phyloP scores from a whole-genome alignment of 2,113 vertebrate genomes.

The Regulus satrapa region DNA sequence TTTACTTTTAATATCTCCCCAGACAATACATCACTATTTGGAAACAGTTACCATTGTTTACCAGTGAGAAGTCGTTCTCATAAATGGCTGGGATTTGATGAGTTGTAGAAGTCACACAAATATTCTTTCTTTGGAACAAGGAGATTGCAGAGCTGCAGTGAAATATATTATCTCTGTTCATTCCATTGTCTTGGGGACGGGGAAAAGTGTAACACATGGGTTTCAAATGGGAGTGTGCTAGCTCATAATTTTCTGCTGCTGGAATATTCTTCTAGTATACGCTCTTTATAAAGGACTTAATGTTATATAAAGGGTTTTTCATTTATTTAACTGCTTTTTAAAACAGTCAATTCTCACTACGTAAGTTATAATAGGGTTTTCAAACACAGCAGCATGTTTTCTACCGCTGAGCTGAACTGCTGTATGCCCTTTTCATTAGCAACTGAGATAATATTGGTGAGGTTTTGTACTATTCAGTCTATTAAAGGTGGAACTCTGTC shows the following conservation, averaged over 20 bases:
- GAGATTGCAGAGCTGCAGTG: not conserved
- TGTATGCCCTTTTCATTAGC: not conserved
- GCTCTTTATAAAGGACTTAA: not conserved
- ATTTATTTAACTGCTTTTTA: not conserved
- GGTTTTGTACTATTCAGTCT: not conserved
- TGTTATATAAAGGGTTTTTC: not conserved
- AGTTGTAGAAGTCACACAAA: not conserved
- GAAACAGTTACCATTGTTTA: not conserved
- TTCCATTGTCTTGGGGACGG: not conserved
- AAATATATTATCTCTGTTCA: not conserved
- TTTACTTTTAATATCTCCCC: not conserved
- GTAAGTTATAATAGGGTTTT: not conserved
- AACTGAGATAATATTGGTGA: not conserved
- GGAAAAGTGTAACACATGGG: not conserved
- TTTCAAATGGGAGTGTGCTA: not conserved
- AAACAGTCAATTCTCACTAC: not conserved
- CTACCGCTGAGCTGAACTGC: not conserved
- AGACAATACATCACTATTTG: not conserved
- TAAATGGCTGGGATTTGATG: not conserved
- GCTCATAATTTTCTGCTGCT: not conserved
- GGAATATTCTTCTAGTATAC: not conserved
- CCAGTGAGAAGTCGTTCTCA: not conserved
- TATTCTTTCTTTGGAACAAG: not conserved
- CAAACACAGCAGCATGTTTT: not conserved
- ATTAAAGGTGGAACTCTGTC: not conserved